Conservation (phyloP, 2,797 vertebrate genomes). For the Hemitrygon akajei region DNA sequence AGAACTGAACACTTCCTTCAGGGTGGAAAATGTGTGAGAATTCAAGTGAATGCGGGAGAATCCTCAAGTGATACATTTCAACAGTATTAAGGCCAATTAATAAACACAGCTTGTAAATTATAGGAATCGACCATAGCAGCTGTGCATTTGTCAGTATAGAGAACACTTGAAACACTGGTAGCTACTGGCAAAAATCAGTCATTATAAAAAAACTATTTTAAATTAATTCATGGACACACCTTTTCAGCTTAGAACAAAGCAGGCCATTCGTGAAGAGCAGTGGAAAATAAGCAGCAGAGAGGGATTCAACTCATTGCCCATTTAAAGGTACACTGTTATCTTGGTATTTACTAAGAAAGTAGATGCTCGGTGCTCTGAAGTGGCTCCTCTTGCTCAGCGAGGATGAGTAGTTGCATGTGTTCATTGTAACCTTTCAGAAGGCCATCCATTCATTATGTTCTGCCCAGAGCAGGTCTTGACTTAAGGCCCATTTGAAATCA, state of each 20-base stretch:
- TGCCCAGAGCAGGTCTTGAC: not conserved
- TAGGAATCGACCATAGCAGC: not conserved
- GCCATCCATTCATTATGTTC: not conserved
- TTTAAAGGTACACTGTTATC: not conserved
- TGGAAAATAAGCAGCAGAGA: not conserved
- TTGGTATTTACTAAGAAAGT: not conserved
- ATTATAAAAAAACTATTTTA: not conserved
- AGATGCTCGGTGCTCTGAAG: not conserved
- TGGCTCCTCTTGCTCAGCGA: not conserved
- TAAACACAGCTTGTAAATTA: slow-evolving; percentile 9
- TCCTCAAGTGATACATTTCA: not conserved
- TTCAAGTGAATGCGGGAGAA: not conserved
- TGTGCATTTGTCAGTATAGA: not conserved
- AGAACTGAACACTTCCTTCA: not conserved
- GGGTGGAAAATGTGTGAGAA: not conserved
- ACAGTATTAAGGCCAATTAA: not conserved
- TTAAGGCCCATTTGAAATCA: not conserved
- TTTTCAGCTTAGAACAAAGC: slow-evolving; percentile 15
- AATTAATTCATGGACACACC: not conserved
- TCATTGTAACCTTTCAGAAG: not conserved
- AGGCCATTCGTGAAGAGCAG: not conserved
- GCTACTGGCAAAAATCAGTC: not conserved
- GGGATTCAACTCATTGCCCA: not conserved
- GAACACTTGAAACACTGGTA: not conserved
- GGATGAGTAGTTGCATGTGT: not conserved